These are phyloP conservation scores for Caenorhabditis imperialis DNA, from an alignment of 2,888 invertebrate genomes.

Conservation along the genomic window DNA sequence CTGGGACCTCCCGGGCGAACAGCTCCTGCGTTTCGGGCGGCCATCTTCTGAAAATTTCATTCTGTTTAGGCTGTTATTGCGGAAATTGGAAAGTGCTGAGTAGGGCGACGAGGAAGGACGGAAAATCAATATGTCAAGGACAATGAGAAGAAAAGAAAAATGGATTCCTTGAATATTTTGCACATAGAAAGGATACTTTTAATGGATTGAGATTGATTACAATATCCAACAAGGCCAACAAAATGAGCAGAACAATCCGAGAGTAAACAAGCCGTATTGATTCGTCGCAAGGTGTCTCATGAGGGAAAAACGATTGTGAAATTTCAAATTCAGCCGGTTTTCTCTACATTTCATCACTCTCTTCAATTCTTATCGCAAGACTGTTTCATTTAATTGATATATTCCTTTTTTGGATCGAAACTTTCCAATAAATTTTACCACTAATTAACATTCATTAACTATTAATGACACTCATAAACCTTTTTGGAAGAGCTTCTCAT, in stretches of 20 bases:
- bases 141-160: too few relatives aligned
- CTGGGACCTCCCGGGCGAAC: slow-evolving; percentile 80
- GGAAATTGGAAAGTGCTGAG: too few relatives aligned
- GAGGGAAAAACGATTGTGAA: slow-evolving; percentile 17
- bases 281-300: background rate
- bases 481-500: too few relatives aligned
- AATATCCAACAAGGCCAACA: background rate
- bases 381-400: slow-evolving; percentile 10
- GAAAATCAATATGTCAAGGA: too few relatives aligned
- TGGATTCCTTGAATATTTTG: too few relatives aligned
- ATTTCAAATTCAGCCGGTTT: slow-evolving; percentile 15
- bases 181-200: too few relatives aligned
- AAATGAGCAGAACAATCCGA: too few relatives aligned
- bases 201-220: background rate
- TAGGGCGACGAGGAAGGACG: too few relatives aligned
- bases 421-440: too few relatives aligned
- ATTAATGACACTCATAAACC: too few relatives aligned
- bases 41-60: slow-evolving; percentile 40
- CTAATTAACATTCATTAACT: too few relatives aligned
- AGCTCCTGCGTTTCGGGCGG: slow-evolving; percentile 53
- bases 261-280: slow-evolving; percentile 33
- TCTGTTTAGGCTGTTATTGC: too few relatives aligned
- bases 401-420: background rate
- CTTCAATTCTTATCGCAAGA: slow-evolving; percentile 1
- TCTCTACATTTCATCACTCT: background rate